Evolutionary conservation across 2,797 vertebrate species (phyloP).

Genomic region (Lagorchestes hirsutus): DNA sequence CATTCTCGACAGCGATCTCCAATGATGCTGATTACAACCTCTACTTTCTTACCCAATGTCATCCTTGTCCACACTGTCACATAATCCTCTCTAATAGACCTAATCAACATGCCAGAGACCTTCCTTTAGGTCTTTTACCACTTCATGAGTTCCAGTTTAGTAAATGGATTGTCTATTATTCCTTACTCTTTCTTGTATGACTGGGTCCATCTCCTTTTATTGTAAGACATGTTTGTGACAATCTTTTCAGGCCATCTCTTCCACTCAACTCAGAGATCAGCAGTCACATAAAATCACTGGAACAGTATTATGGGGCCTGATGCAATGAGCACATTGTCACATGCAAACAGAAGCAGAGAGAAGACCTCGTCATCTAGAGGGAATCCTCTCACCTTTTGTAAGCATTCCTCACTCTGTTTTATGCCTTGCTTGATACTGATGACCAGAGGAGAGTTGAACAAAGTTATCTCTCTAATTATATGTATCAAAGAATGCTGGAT

Average conservation of each 20-base stretch:
- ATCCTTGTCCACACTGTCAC: not conserved
- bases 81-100: not conserved
- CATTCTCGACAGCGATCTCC: not conserved
- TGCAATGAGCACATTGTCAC: not conserved
- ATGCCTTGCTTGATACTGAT: not conserved
- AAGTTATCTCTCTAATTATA: not conserved
- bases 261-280: not conserved
- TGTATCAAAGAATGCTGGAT: not conserved
- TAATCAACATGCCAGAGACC: too few relatives aligned
- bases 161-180: not conserved
- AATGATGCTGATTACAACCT: not conserved
- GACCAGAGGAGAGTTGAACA: not conserved
- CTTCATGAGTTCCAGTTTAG: not conserved
- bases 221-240: not conserved
- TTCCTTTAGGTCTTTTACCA: not conserved
- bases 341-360: not conserved
- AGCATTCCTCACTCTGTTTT: not conserved
- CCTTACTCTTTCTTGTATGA: not conserved
- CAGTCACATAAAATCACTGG: not conserved
- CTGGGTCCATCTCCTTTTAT: not conserved
- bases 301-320: not conserved
- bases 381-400: not conserved
- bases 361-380: not conserved
- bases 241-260: not conserved
- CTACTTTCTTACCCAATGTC: not conserved